Base-by-base conservation (phyloP, 2,888 invertebrate genomes). In the Gisinianus flammeolus region DNA sequence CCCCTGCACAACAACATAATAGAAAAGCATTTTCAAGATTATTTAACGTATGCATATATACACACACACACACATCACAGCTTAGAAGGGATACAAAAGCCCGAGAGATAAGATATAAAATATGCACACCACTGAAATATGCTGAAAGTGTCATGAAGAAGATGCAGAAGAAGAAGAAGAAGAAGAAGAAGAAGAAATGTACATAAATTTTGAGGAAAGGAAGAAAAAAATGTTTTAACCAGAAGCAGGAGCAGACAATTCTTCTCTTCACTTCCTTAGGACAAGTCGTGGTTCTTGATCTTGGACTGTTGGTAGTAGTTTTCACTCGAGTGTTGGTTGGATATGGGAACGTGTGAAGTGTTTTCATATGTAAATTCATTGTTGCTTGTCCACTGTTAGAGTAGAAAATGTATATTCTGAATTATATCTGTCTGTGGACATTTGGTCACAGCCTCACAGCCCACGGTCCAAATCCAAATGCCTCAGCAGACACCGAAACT, bases 341-440 rank as follows among this genome's bases (percentile, higher is more conserved):
- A 54, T 30, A 64, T 35, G 73, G 35, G 73, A 64, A 73, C 73
- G 73, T 73, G 73, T 73, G 73, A 73, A 73, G 62, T 73, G 58
- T 35, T 62, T 73, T 73, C 62, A 62, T 73, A 73, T 73, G 73
- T 62, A 73, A 73, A 73, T 73, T 73, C 62, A 73, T 33, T 62
- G 62, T 30, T n/a, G 22, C 19, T 58, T 33, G 44, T 70, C 44
- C 22, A n/a, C n/a, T 31, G 67, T 67, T 33, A 31, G 19, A 19
- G 30, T 19, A 31, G 31, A 35, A 22, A 44, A 16, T 6, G 44
- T 44, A 19, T 19, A n/a, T 54, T 54, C n/a, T 54, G 54, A 54
- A 54, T n/a, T 16, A 54, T n/a, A 54, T 54, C n/a, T n/a, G 54
- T 54, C 54, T 54, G n/a, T 44, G 19, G 19, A 44, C 12, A 44